Evolutionary conservation across 2,888 invertebrate species (phyloP), one percentile per base, ranked within the genome.

Genomic region (Amiota communis): DNA sequence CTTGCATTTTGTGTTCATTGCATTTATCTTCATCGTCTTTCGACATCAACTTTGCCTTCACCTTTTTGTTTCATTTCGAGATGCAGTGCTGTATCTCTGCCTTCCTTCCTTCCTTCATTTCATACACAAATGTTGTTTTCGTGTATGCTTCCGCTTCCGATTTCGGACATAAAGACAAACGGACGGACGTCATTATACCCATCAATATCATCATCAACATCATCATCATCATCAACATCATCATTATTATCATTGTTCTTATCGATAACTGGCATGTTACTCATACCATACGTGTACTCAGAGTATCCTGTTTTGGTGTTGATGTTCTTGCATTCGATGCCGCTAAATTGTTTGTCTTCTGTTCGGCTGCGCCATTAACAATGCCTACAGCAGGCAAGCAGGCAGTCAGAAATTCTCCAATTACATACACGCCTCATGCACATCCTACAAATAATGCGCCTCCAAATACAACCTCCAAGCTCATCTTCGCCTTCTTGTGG

Each of bases 361-460:
- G 73, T 74, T 68, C 72, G 65, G 63, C 63, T 51, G 17, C 71
- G 15, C 17, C 59, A 59, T 59, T 59, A 59, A 59, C 59, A 59
- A 59, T 59, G 59, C 59, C 59, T 59, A 17, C 57, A 57, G 10
- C 17, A 9, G 20, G 15, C 20, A 59, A 20, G 57, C 57, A 15
- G 20, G 15, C 20, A 59, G 20, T 10, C 57, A 9, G 53, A 74
- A 17, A 10, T 13, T 46, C 12, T 61, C 48, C 36, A 36, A 36
- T 36, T 6, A 36, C 36, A 36, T 36, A 36, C 61, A 57, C 70
- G 76, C 76, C 77, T 79, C 78, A 36, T 80, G 72, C 78, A 82
- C 80, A 77, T 84, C 78, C 82, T 81, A 79, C 82, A 82, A 82
- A 83, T 82, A 84, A 85, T 83, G 85, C 86, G 83, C 86, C 83